phyloP scores from a whole-genome alignment of 30 jellyfish, hydroid and myxozoan genomes.

The Pelagia noctiluca region DNA sequence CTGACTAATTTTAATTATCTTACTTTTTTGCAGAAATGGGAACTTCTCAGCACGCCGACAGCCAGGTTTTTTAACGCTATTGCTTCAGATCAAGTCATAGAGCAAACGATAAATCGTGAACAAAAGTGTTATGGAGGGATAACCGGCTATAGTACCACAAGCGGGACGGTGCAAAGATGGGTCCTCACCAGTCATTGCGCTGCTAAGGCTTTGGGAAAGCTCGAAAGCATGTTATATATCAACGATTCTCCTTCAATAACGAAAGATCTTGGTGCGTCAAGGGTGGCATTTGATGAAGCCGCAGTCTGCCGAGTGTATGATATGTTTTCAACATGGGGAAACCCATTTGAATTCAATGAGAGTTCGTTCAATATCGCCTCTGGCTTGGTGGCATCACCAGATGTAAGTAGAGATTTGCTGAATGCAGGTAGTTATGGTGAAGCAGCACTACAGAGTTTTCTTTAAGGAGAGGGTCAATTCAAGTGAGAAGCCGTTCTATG shows the following conservation, averaged over 20 bases:
- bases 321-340: conserved; percentile 20
- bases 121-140: conserved; percentile 63
- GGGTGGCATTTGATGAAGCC: conserved; percentile 28
- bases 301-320: conserved; percentile 28
- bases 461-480: conserved; percentile 38
- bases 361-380: neutral
- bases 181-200: conserved; percentile 69
- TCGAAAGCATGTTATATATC: conserved; percentile 28
- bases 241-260: conserved; percentile 5
- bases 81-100: conserved; percentile 46
- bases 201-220: conserved; percentile 10
- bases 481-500: conserved; percentile 25
- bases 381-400: conserved; percentile 62
- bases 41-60: conserved; percentile 10
- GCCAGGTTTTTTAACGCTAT: neutral
- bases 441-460: neutral
- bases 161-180: conserved; percentile 71
- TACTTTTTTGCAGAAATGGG: conserved; percentile 24
- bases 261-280: conserved; percentile 31
- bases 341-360: conserved; percentile 30
- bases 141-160: conserved; percentile 43
- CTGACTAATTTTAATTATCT: neutral
- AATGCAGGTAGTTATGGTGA: conserved; percentile 17
- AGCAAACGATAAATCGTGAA: conserved; percentile 52
- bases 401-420: conserved; percentile 28